Conservation (phyloP, 2,888 invertebrate genomes). For the Dichetophora obliterata region DNA sequence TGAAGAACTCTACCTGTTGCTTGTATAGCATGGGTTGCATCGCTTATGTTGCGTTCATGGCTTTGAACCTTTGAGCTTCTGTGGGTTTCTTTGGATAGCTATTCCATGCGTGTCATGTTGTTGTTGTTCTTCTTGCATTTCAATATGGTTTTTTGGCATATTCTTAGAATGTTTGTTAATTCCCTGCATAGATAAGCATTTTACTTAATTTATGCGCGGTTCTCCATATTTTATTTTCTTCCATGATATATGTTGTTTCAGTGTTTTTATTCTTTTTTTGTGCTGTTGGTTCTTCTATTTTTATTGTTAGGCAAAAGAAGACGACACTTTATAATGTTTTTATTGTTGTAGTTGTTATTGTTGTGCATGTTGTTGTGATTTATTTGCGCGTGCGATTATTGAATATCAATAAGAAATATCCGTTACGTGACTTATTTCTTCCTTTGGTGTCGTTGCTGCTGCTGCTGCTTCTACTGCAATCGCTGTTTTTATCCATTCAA, state of each 20-base stretch:
- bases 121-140: constrained; percentile 23
- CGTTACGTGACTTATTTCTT: constrained; percentile 67
- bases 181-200: constrained; percentile 36
- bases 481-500: neutral
- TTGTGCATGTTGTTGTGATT: constrained; percentile 41
- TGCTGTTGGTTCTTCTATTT: constrained; percentile 21
- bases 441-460: constrained; percentile 40
- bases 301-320: constrained; percentile 19
- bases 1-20: constrained; percentile 5
- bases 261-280: neutral
- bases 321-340: constrained; percentile 25
- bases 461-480: constrained; percentile 9
- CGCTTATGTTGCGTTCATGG: constrained; percentile 8
- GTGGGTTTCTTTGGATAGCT: neutral
- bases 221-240: constrained; percentile 19
- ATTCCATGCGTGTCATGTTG: neutral
- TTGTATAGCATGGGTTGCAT: neutral
- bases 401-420: constrained; percentile 68
- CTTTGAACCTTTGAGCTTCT: constrained; percentile 9
- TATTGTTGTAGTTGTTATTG: constrained; percentile 34
- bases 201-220: constrained; percentile 33
- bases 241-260: neutral
- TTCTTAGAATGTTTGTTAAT: constrained; percentile 42
- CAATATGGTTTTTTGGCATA: constrained; percentile 36
- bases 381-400: constrained; percentile 59